Percentiles rank a stretch among this genome's conserved stretches.
Conservation (phyloP, 2,797 vertebrate species). For the Pristis pectinata region DNA sequence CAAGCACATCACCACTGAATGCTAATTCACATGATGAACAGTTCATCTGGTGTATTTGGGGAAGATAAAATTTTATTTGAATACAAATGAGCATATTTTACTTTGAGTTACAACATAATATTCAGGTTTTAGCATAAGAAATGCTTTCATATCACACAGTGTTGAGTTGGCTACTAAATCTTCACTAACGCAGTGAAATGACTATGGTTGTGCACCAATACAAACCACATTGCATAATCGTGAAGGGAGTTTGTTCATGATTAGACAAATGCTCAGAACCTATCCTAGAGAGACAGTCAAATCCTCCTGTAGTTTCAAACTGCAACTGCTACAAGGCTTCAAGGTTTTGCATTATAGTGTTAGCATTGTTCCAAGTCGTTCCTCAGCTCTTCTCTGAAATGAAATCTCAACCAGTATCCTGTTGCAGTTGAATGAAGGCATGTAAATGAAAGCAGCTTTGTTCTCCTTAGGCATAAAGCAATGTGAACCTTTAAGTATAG, state of each 20-base stretch:
- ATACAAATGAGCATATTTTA: not conserved
- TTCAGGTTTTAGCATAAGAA: not conserved
- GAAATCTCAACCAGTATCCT: not conserved
- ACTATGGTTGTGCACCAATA: not conserved
- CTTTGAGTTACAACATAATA: not conserved
- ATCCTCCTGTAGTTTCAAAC: not conserved
- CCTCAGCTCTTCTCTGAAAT: not conserved
- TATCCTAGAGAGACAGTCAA: too few relatives aligned
- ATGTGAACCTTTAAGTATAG: not conserved
- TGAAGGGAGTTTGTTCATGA: not conserved
- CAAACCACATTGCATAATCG: not conserved
- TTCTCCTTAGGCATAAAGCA: not conserved
- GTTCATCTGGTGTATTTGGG: not conserved
- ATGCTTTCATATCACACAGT: not conserved
- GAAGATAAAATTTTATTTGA: not conserved
- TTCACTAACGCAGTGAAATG: not conserved
- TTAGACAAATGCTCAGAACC: too few relatives aligned
- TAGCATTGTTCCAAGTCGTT: not conserved
- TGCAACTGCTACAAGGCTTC: not conserved
- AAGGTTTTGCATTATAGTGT: not conserved
- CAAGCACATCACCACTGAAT: not conserved
- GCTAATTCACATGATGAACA: not conserved
- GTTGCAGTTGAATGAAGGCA: not conserved
- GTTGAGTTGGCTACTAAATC: not conserved
- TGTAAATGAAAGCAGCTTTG: not conserved